These are phyloP conservation scores for Pteronotus mesoamericanus DNA, from an alignment of 2,797 vertebrate genomes.

Conservation along the genomic window DNA sequence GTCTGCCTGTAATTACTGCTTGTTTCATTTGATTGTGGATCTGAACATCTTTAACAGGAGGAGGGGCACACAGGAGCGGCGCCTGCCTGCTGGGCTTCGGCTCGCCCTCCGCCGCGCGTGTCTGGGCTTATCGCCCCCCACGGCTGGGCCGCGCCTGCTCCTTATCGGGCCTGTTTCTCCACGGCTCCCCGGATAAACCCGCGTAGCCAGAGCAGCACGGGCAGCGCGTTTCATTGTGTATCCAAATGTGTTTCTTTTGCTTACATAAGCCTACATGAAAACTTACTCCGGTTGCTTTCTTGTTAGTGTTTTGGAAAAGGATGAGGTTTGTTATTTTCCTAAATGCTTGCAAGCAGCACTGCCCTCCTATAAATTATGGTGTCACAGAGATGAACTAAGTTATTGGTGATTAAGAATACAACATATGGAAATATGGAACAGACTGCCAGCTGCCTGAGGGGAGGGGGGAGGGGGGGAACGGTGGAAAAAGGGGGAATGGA, in stretches of 20 bases:
- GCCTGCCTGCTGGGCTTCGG: neutral
- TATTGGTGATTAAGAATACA: neutral
- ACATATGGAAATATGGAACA: neutral
- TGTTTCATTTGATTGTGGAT: slow-evolving; percentile 31
- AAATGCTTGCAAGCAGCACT: neutral
- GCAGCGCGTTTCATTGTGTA: no score
- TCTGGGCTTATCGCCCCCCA: neutral
- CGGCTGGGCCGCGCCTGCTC: neutral
- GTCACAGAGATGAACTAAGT: neutral
- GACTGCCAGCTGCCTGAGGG: no score
- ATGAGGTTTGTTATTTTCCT: neutral
- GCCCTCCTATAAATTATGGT: neutral
- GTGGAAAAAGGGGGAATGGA: no score
- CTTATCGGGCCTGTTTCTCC: neutral
- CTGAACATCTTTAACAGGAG: slow-evolving; percentile 27
- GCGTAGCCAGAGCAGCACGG: neutral
- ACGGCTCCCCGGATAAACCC: neutral
- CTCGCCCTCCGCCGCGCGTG: neutral
- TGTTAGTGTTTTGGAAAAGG: neutral
- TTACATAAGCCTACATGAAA: neutral
- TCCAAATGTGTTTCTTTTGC: neutral
- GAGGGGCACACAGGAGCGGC: neutral
- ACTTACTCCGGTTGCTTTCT: neutral
- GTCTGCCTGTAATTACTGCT: slow-evolving; percentile 26
- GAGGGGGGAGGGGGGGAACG: no score